Evolutionary conservation across 2,888 invertebrate species (phyloP).

Genomic region (Brachylomia viminalis): DNA sequence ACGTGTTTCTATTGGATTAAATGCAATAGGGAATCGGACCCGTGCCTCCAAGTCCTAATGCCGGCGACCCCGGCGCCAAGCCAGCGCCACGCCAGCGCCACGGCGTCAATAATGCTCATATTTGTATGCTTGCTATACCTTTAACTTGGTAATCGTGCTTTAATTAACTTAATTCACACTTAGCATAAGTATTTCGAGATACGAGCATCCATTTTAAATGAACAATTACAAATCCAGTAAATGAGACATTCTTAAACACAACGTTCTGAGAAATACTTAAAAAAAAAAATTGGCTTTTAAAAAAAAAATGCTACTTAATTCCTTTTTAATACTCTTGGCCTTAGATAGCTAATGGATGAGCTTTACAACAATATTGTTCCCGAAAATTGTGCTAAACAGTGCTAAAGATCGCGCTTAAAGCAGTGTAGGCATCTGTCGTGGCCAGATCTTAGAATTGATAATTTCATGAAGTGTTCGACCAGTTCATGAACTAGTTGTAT

Average conservation of each 20-base stretch:
- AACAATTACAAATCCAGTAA: slow-evolving; percentile 37
- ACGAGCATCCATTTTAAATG: slow-evolving; percentile 40
- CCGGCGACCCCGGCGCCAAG: slow-evolving; percentile 21
- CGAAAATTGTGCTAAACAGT: too few species aligned
- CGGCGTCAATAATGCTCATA: slow-evolving; percentile 48
- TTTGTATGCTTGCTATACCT: slow-evolving; percentile 45
- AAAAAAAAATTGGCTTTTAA: too few species aligned
- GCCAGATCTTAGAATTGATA: too few species aligned
- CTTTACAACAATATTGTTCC: too few species aligned
- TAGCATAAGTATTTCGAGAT: slow-evolving; percentile 46
- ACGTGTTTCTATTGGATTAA: neutral
- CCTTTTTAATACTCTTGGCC: too few species aligned
- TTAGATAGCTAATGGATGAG: too few species aligned
- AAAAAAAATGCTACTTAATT: too few species aligned
- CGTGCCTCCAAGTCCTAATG: neutral
- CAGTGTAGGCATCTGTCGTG: too few species aligned
- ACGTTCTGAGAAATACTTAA: too few species aligned
- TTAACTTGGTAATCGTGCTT: slow-evolving; percentile 40
- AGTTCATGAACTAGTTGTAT: too few species aligned
- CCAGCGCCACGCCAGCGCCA: slow-evolving; percentile 2
- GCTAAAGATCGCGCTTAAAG: too few species aligned
- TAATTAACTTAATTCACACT: slow-evolving; percentile 48
- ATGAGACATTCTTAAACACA: slow-evolving; percentile 14
- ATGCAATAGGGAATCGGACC: neutral
- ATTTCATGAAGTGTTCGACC: too few species aligned